Base-by-base conservation (phyloP, 2,888 invertebrate species). In the Sminthurinus aureus region DNA sequence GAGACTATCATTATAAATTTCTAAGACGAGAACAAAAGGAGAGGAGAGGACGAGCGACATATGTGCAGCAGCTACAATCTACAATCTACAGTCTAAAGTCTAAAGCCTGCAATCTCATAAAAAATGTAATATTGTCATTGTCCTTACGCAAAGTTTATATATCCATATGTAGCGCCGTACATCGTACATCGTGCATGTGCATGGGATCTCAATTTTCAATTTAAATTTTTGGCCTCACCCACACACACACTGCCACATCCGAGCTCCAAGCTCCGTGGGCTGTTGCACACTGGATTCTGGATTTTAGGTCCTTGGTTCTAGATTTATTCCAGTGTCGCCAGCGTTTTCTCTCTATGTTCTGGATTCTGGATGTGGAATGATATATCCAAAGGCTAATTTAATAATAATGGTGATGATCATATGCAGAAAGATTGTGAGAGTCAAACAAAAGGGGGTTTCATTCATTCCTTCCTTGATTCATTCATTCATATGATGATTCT, bases 301-400 rank as follows among this genome's bases (percentile, higher is more conserved):
- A 15, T 58, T 58, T 11, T 58, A 15, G 13, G 15, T 9, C 9
- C 18, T 18, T 6, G 15, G 9, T 58, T 58, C 58, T 18, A 13
- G 58, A 58, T 15, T 58, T 58, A 15, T 83, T 77, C 22, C 38
- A 75, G 50, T 64, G 71, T 81, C 73, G 18, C 1, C 1, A 6
- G 38, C 38, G 38, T 80, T 24, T 58, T 20, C 51, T 52, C 51
- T 52, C 24, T 22, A 71, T 0, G 3, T 12, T 20, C 15, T 71
- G 22, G 69, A 12, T 71, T 26, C 77, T 64, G 71, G 77, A 51
- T 76, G 71, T 73, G 2, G 11, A 18, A 13, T 20, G 12, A 20
- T 51, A 64, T 50, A 13, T 66, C 26, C 71, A 80, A 52, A 3
- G 58, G 58, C 58, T 58, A 58, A 58, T 58, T 58, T 58, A 15